Base-by-base conservation (phyloP, 2,797 vertebrate genomes). In the Rhinophrynus dorsalis region DNA sequence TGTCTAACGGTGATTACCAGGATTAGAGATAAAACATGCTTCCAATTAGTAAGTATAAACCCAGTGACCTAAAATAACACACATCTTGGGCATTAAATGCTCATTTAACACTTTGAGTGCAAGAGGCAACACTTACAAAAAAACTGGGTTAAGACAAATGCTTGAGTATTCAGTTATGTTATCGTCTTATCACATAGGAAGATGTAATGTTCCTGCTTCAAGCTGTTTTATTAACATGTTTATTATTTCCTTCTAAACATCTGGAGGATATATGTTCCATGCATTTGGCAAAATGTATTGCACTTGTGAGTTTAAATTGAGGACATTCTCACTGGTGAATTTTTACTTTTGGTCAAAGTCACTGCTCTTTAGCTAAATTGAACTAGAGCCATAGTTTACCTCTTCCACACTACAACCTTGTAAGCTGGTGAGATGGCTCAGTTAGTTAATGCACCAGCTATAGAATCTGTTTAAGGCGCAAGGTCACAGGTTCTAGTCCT, bases 221-320 rank as follows among this genome's bases (percentile, higher is more conserved):
- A 62, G 8, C 24, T 65, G 6, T 1, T 74, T 5, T 68, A 27
- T 58, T 57, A 6, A 45, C 66, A 17, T 21, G 66, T 23, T 37
- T 35, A 38, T 57, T 61, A 50, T 65, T 66, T 51, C n/a, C n/a
- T 75, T 37, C 57, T 44, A 75, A 75, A 17, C 15, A 27, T 1
- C 58, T 33, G 40, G 56, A 68, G 8, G 9, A 29, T 62, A 1
- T 33, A 17, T 33, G 61, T 74, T 47, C 51, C 1, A 3, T 54
- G 77, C 65, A 29, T 35, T 2, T 62, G 24, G 2, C 0, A 0
- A 51, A 57, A 47, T 67, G 4, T 55, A 29, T 20, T 23, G 47
- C 50, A 37, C 5, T 48, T 24, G 5, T 2, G 26, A 35, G 38
- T 15, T 26, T 33, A 13, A 38, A n/a, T n/a, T n/a, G n/a, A n/a